A percentile compares a stretch with the other conserved stretches of the same genome.
Evolutionary conservation across 2,888 invertebrate species (phyloP).

Genomic region (Aleiodes alternator): DNA sequence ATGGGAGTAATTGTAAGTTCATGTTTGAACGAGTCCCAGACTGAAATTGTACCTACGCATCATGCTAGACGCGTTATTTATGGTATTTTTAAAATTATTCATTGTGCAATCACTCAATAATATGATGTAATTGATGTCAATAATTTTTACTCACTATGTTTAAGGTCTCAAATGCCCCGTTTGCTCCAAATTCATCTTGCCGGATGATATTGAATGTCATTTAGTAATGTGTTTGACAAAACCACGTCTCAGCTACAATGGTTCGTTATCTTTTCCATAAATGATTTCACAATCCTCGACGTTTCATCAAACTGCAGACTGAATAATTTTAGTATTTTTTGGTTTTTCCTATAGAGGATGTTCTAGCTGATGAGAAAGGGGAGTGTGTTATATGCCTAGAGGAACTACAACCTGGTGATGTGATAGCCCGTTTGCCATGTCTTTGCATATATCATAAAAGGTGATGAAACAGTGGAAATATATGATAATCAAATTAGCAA

Average conservation of each 20-base stretch:
- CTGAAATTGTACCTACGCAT: slow-evolving; percentile 71
- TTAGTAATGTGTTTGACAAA: slow-evolving; percentile 99
- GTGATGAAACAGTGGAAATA: slow-evolving; percentile 75
- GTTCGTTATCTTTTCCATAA: slow-evolving; percentile 78
- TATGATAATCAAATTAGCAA: no score
- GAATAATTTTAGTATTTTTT: not conserved
- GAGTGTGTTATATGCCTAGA: slow-evolving; percentile 99
- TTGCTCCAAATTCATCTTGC: slow-evolving; percentile 98
- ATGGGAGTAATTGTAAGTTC: slow-evolving; percentile 74
- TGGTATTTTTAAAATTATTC: slow-evolving; percentile 60
- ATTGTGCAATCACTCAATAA: not conserved
- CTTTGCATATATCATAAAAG: slow-evolving; percentile 99
- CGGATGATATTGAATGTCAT: slow-evolving; percentile 99
- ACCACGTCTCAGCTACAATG: slow-evolving; percentile 98
- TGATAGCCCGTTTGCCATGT: slow-evolving; percentile 98
- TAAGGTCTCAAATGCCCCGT: slow-evolving; percentile 99
- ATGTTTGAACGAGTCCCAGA: slow-evolving; percentile 71
- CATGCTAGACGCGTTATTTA: slow-evolving; percentile 72
- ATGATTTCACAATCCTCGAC: not conserved
- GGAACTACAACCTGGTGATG: slow-evolving; percentile 95
- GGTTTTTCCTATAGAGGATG: slow-evolving; percentile 87
- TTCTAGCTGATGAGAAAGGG: slow-evolving; percentile 96
- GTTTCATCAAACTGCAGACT: not conserved
- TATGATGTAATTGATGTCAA: slow-evolving; percentile 12
- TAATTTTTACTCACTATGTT: slow-evolving; percentile 73